Evolutionary conservation across 1,140 invertebrate species (phyloP), one percentile per base, ranked within the genome.

Genomic region (Stegodyphus mimosarum): DNA sequence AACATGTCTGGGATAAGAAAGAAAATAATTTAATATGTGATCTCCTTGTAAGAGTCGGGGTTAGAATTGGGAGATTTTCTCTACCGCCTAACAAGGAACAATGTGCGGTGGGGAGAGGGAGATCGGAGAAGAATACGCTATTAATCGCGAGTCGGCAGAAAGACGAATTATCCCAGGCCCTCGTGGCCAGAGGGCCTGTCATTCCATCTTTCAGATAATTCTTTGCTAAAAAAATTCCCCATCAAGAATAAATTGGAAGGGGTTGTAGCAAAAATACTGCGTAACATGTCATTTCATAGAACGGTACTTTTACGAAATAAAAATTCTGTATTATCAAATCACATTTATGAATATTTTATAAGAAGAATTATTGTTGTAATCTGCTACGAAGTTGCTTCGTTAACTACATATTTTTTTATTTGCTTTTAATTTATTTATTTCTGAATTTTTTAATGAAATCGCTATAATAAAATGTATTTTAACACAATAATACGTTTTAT

Each of bases 1-100:
- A 69, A 55, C 55, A 78, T 66, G 60, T 66, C 66, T n/a, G n/a
- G 48, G 74, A 48, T 6, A 17, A 17, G 66, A 18, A 10, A 15
- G 11, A 78, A 78, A 52, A 78, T 78, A 78, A 78, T 69, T 69
- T 78, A 78, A 78, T 78, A 67, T 49, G 7, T 17, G 49, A 50
- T 69, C 33, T 18, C 10, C 60, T 73, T 33, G 64, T 33, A 55
- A 53, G 48, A 48, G 60, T 51, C 50, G 60, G 69, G 17, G 48
- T 11, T 9, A 50, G 55, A 76, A 76, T 53, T 78, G 76, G 53
- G 64, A 51, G 49, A 69, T 78, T 33, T 69, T 50, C 66, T 18
- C 11, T 18, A 18, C n/a, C 11, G n/a, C 6, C 17, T 13, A 64
- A 76, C 17, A 52, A 6, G 33, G 33, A 33, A 33, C 33, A 33